phyloP scores from a whole-genome alignment of 2,113 vertebrate genomes.

The Himantopus leucocephalus region DNA sequence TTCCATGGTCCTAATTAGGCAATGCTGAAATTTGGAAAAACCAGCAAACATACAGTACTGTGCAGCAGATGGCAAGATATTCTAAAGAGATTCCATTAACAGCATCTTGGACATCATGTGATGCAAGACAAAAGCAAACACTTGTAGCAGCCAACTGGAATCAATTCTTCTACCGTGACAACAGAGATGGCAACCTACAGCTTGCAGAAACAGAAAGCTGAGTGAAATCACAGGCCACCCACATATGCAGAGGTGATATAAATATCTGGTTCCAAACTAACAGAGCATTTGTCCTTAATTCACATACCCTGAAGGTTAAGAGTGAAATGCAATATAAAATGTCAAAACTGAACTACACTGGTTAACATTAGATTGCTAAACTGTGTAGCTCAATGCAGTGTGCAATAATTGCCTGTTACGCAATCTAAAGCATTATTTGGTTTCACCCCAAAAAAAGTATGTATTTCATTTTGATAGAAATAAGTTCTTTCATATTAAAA shows the following conservation, averaged over 20 bases:
- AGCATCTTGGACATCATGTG: not conserved
- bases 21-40: conserved; percentile 13
- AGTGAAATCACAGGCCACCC: not conserved
- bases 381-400: not conserved
- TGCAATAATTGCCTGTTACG: not conserved
- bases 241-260: not conserved
- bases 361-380: not conserved
- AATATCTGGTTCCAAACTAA: not conserved
- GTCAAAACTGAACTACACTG: not conserved
- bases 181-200: not conserved
- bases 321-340: not conserved
- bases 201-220: not conserved
- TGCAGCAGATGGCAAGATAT: conserved; percentile 15
- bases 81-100: conserved; percentile 1
- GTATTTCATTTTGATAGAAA: not conserved
- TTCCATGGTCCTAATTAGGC: conserved; percentile 47
- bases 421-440: not conserved
- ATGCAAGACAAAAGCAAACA: conserved; percentile 9
- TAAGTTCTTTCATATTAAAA: not conserved
- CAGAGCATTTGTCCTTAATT: not conserved
- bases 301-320: not conserved
- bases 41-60: not conserved
- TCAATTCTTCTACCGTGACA: not conserved
- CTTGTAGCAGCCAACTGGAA: conserved; percentile 24
- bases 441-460: not conserved